A percentile compares a stretch with the other conserved stretches of the same genome.
Evolutionary conservation across 2,113 vertebrate species (phyloP).

Genomic region (Oreochromis tanganicae): DNA sequence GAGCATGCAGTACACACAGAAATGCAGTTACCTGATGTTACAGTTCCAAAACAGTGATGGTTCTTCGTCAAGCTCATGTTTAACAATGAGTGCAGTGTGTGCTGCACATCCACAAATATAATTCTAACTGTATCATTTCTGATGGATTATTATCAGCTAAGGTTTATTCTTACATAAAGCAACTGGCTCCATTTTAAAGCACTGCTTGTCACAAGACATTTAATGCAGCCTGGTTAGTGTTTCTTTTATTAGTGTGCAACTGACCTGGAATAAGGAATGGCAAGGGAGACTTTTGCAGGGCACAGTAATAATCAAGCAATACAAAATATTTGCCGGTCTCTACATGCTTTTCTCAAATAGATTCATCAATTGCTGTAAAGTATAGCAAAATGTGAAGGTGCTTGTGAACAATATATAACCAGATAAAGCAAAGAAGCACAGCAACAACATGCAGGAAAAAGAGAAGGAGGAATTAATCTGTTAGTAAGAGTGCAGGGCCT

Average conservation of each 20-base stretch:
- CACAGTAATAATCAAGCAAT: not conserved
- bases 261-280: not conserved
- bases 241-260: not conserved
- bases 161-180: not conserved
- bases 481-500: conserved; percentile 28
- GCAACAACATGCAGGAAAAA: conserved; percentile 26
- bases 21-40: conserved; percentile 52
- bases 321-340: not conserved
- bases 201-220: not conserved
- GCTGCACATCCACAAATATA: not conserved
- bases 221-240: conserved; percentile 5
- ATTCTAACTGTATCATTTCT: not conserved
- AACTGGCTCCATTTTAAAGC: not conserved
- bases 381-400: not conserved
- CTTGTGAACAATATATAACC: not conserved
- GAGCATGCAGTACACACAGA: conserved; percentile 29
- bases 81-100: not conserved
- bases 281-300: not conserved
- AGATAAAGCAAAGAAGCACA: not conserved
- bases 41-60: conserved; percentile 21
- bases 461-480: not conserved
- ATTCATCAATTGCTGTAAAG: not conserved
- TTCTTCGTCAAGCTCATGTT: conserved; percentile 22
- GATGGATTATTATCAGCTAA: not conserved
- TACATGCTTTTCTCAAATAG: not conserved